These are phyloP conservation scores for Myanophis thanlyinensis DNA, from an alignment of 2,113 vertebrate species.

Conservation along the genomic window DNA sequence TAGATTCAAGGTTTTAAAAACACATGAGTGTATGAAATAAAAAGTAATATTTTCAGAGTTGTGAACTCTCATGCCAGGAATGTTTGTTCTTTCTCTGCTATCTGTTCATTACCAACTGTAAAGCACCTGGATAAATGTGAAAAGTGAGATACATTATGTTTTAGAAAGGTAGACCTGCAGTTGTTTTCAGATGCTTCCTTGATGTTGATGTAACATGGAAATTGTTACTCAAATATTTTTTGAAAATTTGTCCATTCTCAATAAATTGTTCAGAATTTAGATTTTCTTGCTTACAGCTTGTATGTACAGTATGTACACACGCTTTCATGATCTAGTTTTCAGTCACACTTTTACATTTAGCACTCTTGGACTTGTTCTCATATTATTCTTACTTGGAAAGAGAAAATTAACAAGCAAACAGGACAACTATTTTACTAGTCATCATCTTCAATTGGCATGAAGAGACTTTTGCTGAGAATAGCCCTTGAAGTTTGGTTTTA, in stretches of 20 bases:
- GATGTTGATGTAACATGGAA: not conserved
- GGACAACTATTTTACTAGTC: not conserved
- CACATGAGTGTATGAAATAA: not conserved
- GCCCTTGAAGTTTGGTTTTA: constrained; percentile 59
- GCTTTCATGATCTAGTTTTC: not conserved
- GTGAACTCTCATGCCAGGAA: not conserved
- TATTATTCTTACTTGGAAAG: not conserved
- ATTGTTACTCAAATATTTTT: not conserved
- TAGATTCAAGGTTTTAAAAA: not conserved
- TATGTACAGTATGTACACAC: not conserved
- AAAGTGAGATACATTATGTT: not conserved
- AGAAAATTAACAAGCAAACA: not conserved
- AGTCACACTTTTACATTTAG: not conserved
- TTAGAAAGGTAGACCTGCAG: not conserved
- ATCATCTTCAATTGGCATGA: constrained; percentile 14
- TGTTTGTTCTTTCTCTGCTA: not conserved
- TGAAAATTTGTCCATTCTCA: not conserved
- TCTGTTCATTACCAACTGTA: not conserved
- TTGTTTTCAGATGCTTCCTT: not conserved
- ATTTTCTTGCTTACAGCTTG: not conserved
- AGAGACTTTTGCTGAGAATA: constrained; percentile 48
- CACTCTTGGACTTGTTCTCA: not conserved
- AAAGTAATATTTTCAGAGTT: not conserved
- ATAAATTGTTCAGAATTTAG: not conserved
- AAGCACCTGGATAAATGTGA: not conserved